Conservation (phyloP, 2,888 invertebrate species). For the Tipula confusa region DNA sequence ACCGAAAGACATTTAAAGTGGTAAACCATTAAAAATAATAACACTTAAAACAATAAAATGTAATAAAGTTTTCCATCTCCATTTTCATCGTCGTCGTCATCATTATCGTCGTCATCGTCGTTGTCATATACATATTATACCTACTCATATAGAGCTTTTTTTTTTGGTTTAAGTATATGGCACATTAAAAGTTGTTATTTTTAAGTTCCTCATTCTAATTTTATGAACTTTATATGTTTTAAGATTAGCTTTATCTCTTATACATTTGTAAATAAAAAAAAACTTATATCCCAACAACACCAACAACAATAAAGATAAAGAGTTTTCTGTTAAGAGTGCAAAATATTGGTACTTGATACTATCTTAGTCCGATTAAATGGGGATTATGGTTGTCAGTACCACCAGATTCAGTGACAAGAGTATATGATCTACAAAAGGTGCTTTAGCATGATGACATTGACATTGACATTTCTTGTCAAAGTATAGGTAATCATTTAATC, state of each 20-base stretch:
- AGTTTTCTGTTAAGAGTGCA: too few relatives aligned
- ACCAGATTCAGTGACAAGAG: too few relatives aligned
- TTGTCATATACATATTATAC: not conserved
- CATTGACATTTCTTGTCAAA: too few relatives aligned
- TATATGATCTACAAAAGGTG: too few relatives aligned
- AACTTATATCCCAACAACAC: not conserved
- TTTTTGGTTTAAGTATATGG: not conserved
- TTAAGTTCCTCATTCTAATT: conserved; percentile 25
- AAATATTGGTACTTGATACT: too few relatives aligned
- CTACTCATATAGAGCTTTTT: not conserved
- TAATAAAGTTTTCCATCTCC: not conserved
- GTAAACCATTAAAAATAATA: conserved; percentile 14
- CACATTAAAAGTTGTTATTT: not conserved
- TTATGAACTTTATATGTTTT: conserved; percentile 20
- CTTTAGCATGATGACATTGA: too few relatives aligned
- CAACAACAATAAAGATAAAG: not conserved
- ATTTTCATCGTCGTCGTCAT: not conserved
- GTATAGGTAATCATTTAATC: too few relatives aligned
- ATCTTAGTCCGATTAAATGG: too few relatives aligned
- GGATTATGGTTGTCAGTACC: too few relatives aligned
- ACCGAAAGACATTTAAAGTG: not conserved
- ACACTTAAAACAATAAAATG: conserved; percentile 3
- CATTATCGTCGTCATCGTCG: not conserved
- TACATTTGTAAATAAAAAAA: not conserved
- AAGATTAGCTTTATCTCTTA: conserved; percentile 12